Evolutionary conservation across 2,888 invertebrate genomes (phyloP).

Genomic region (Synanthedon vespiformis): DNA sequence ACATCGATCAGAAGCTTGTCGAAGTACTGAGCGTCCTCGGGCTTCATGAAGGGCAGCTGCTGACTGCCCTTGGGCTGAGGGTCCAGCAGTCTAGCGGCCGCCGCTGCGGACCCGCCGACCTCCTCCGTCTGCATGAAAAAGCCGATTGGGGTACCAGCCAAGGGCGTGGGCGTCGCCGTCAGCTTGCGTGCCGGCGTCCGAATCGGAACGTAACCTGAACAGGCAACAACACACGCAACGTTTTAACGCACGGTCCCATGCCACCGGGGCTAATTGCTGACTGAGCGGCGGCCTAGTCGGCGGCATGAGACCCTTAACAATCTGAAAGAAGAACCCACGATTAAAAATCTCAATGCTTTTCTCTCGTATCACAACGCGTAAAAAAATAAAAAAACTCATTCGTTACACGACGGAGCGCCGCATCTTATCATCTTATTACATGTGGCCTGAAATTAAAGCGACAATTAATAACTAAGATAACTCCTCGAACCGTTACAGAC

Average conservation of each 20-base stretch:
- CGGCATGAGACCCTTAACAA: slow-evolving; percentile 58
- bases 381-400: slow-evolving; percentile 2
- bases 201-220: slow-evolving; percentile 89
- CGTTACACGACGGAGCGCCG: slow-evolving; percentile 27
- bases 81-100: slow-evolving; percentile 86
- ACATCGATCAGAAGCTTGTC: slow-evolving; percentile 98
- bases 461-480: slow-evolving; percentile 46
- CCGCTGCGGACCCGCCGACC: slow-evolving; percentile 82
- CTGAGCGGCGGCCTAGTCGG: slow-evolving; percentile 42
- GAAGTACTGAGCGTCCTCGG: slow-evolving; percentile 99
- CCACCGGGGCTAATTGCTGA: slow-evolving; percentile 6
- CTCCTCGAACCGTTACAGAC: slow-evolving; percentile 24
- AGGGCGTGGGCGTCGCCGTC: slow-evolving; percentile 98
- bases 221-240: slow-evolving; percentile 26
- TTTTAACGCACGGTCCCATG: slow-evolving; percentile 13
- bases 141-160: slow-evolving; percentile 90
- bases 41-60: slow-evolving; percentile 98
- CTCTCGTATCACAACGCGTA: too few species aligned
- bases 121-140: slow-evolving; percentile 96
- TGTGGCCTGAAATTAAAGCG: slow-evolving; percentile 66
- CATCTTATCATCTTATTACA: slow-evolving; percentile 45
- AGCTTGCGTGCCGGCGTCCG: slow-evolving; percentile 97
- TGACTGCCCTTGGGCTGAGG: slow-evolving; percentile 93
- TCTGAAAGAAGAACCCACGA: slow-evolving; percentile 64
- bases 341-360: slow-evolving; percentile 28